A percentile compares a stretch with the other conserved stretches of the same genome.
Conservation (phyloP, 2,113 vertebrate species). For the Oncorhynchus nerka region DNA sequence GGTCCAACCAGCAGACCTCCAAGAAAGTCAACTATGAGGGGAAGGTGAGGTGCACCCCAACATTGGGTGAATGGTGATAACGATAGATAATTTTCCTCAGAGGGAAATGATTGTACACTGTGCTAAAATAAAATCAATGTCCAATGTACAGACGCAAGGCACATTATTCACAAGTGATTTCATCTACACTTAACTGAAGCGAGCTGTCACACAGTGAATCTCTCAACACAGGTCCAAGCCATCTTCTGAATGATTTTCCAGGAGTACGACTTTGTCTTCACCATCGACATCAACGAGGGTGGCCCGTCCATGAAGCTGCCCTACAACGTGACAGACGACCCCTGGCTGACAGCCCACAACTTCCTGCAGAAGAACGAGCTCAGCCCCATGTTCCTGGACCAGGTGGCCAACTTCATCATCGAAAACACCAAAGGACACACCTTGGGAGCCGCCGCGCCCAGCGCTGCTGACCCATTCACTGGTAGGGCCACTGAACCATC, state of each 20-base stretch:
- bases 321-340: slow-evolving; percentile 90
- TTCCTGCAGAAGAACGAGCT: slow-evolving; percentile 95
- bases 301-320: slow-evolving; percentile 94
- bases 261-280: slow-evolving; percentile 98
- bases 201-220: too few species aligned
- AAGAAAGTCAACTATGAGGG: slow-evolving; percentile 93
- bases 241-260: slow-evolving; percentile 42
- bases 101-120: too few species aligned
- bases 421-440: slow-evolving; percentile 94
- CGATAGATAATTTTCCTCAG: too few species aligned
- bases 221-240: too few species aligned
- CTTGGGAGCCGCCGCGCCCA: slow-evolving; percentile 69
- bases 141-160: too few species aligned
- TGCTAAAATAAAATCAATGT: too few species aligned
- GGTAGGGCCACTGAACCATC: slow-evolving; percentile 69
- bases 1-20: slow-evolving; percentile 89
- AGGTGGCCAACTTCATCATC: slow-evolving; percentile 97
- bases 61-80: too few species aligned
- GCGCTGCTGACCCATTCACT: slow-evolving; percentile 88
- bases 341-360: slow-evolving; percentile 94
- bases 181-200: too few species aligned
- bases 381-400: slow-evolving; percentile 95
- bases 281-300: slow-evolving; percentile 93
- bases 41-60: slow-evolving; percentile 78
- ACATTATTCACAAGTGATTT: too few species aligned